These are phyloP conservation scores for Entelurus aequoreus DNA, from an alignment of 2,113 vertebrate genomes.

Conservation along the genomic window DNA sequence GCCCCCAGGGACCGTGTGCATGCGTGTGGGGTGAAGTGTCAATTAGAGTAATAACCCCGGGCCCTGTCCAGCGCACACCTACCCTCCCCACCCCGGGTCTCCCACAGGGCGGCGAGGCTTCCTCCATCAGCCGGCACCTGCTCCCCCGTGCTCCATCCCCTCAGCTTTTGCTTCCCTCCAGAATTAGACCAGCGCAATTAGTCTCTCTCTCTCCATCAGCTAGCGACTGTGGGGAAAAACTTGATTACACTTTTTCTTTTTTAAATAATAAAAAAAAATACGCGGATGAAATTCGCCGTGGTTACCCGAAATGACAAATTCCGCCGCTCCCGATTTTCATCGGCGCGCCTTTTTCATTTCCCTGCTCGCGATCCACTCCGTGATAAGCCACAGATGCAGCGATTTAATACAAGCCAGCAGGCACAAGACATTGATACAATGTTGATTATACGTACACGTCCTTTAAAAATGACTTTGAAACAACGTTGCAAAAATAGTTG, in stretches of 20 bases:
- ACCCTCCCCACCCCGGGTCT: constrained; percentile 61
- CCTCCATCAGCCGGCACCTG: constrained; percentile 63
- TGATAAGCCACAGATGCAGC: constrained; percentile 45
- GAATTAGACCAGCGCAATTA: constrained; percentile 60
- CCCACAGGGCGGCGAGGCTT: constrained; percentile 57
- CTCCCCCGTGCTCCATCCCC: constrained; percentile 53
- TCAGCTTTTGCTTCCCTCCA: constrained; percentile 50
- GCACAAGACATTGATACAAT: too few species aligned
- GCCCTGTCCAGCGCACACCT: constrained; percentile 72
- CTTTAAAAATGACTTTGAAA: too few species aligned
- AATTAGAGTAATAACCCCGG: constrained; percentile 77
- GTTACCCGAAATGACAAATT: constrained; percentile 48
- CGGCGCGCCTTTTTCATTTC: constrained; percentile 39
- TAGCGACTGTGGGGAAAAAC: neutral
- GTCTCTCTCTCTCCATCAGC: constrained; percentile 29
- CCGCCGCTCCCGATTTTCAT: constrained; percentile 36
- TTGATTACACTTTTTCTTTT: constrained; percentile 8
- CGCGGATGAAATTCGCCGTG: constrained; percentile 36
- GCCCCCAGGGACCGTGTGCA: constrained; percentile 69
- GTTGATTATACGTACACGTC: too few species aligned
- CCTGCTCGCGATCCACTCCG: constrained; percentile 42
- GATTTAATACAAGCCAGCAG: constrained; percentile 43
- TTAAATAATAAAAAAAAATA: neutral
- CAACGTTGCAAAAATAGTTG: too few species aligned
- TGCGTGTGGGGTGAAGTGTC: constrained; percentile 75